Evolutionary conservation across 2,797 vertebrate genomes (phyloP).

Genomic region (Takifugu ocellatus): DNA sequence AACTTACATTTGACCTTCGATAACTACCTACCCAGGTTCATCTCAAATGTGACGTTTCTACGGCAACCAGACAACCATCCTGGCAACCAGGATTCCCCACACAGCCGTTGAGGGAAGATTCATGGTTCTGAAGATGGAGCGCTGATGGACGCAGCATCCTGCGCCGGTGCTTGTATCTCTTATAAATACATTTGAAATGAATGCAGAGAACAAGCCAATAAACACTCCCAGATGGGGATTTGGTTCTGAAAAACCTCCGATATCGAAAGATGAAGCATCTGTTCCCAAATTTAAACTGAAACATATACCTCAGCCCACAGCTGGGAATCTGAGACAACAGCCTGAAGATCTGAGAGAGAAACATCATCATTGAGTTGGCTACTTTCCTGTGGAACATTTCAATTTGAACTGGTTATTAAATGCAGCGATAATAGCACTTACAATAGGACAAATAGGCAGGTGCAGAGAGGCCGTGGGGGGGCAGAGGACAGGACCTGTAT

Average conservation of each 20-base stretch:
- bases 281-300: constrained; percentile 20
- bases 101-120: constrained; percentile 48
- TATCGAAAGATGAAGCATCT: constrained; percentile 16
- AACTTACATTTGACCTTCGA: constrained; percentile 32
- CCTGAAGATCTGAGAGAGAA: constrained; percentile 5
- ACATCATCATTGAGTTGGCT: constrained; percentile 28
- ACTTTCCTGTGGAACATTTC: constrained; percentile 30
- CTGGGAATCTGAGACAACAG: not conserved
- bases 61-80: constrained; percentile 46
- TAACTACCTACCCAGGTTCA: constrained; percentile 47
- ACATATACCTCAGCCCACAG: not conserved
- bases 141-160: not conserved
- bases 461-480: constrained; percentile 52
- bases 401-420: constrained; percentile 38
- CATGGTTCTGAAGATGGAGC: constrained; percentile 29
- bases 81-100: constrained; percentile 53
- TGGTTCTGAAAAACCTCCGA: constrained; percentile 29
- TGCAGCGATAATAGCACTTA: constrained; percentile 47
- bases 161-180: too few species aligned
- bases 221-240: constrained; percentile 10
- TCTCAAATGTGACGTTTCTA: constrained; percentile 65
- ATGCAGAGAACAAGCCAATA: constrained; percentile 5
- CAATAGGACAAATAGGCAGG: constrained; percentile 58
- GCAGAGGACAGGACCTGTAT: constrained; percentile 62
- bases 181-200: not conserved